Evolutionary conservation across 2,797 vertebrate genomes (phyloP).

Genomic region (Eulemur rubriventer): DNA sequence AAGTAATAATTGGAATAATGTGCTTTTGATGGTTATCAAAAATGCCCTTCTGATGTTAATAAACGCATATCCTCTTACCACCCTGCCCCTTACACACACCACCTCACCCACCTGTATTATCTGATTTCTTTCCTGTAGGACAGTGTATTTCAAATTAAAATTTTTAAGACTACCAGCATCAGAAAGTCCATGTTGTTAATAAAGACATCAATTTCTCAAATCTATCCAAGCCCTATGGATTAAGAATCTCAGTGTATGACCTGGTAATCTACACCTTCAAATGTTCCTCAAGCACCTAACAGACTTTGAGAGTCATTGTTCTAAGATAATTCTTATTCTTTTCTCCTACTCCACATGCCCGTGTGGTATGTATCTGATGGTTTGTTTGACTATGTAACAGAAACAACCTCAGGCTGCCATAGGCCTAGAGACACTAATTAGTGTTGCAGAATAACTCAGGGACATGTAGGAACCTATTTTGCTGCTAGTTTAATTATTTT

Average conservation of each 20-base stretch:
- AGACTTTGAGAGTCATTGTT: background rate
- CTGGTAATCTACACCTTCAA: background rate
- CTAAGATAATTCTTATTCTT: background rate
- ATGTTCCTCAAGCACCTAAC: background rate
- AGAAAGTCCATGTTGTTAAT: background rate
- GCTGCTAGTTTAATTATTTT: background rate
- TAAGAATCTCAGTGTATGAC: background rate
- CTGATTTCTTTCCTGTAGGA: background rate
- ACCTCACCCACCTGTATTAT: background rate
- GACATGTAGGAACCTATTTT: background rate
- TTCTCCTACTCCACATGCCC: background rate
- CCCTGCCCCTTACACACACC: background rate
- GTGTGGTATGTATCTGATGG: background rate
- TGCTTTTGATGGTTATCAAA: background rate
- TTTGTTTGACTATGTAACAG: background rate
- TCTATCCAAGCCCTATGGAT: background rate
- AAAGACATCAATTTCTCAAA: background rate
- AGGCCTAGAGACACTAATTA: background rate
- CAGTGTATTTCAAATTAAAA: background rate
- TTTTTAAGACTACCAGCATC: background rate
- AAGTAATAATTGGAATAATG: background rate
- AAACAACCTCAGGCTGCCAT: background rate
- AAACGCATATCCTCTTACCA: background rate
- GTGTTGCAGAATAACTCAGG: background rate
- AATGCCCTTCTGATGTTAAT: background rate